Evolutionary conservation across 2,113 vertebrate genomes (phyloP), one percentile per base, ranked within the genome.

Genomic region (Prietella phreatophila): DNA sequence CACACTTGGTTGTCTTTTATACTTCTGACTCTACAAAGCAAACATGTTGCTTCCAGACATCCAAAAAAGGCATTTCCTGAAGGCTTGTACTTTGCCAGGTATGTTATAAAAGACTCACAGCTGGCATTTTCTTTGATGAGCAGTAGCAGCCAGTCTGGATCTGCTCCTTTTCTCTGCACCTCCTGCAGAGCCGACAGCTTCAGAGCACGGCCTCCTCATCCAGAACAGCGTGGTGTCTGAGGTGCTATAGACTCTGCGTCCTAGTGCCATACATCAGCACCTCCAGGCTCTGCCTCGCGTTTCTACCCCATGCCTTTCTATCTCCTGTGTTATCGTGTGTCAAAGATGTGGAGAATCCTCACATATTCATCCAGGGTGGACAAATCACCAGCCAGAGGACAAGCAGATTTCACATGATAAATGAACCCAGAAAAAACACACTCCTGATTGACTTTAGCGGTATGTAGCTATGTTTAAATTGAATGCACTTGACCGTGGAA

Each of bases 221-320:
- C 86, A 88, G 84, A 90, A 88, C 87, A 56, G 89, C 67, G 14
- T n/a, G 82, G 11, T 6, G 33, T 87, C 89, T 86, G 86, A 86
- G 60, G 50, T 53, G 63, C 50, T 47, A 69, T 79, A 83, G 53
- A 39, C 39, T 75, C 17, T 1, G 0, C 36, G 53, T 14, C 14
- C 2, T 60, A 5, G 30, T 14, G 30, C 30, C 22, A 19, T 25
- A 33, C 80, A 53, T 69, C 33, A 53, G 63, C 20, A 63, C 33
- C 50, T 20, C 63, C 69, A 58, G 60, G 47, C 11, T 17, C 47
- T 7, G 65, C 27, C 50, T 53, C 33, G 47, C n/a, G 5, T 56
- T 25, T 71, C 86, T 61, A 82, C 69, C 47, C 36, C 50, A 60
- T 60, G 58, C 11, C 11, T 61, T 69, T 61, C 33, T 58, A 3